Percentiles rank a stretch among this genome's conserved stretches.
These are phyloP conservation scores for Orthonevra nobilis DNA, from an alignment of 2,888 invertebrate species.

Conservation along the genomic window DNA sequence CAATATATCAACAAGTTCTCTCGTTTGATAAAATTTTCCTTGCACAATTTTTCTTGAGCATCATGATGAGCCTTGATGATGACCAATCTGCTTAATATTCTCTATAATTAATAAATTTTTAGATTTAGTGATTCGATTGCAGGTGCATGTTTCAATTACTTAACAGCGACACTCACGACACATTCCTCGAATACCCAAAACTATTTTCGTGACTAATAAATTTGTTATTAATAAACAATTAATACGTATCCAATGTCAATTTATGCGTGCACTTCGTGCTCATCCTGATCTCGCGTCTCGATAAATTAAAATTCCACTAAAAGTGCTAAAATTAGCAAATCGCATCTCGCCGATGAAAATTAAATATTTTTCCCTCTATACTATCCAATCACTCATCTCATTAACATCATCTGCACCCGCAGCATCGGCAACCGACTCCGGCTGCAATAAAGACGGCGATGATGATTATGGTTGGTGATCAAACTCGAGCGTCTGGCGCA, in stretches of 20 bases:
- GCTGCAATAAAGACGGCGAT: slow-evolving; percentile 1
- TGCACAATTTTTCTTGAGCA: too few relatives aligned
- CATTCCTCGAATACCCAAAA: slow-evolving; percentile 6
- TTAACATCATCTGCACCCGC: slow-evolving; percentile 39
- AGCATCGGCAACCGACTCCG: slow-evolving; percentile 1
- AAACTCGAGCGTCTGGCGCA: slow-evolving; percentile 31
- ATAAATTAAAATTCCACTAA: slow-evolving; percentile 55
- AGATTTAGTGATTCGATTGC: too few relatives aligned
- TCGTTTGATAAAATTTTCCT: too few relatives aligned
- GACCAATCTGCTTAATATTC: too few relatives aligned
- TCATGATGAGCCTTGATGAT: too few relatives aligned
- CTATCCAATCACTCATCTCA: slow-evolving; percentile 58
- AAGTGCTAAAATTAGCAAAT: slow-evolving; percentile 54
- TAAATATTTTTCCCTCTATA: slow-evolving; percentile 44
- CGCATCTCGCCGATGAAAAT: slow-evolving; percentile 57
- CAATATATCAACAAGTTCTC: too few relatives aligned
- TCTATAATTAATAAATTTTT: too few relatives aligned
- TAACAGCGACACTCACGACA: background rate
- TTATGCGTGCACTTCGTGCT: slow-evolving; percentile 17
- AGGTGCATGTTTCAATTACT: background rate
- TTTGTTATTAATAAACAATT: slow-evolving; percentile 50
- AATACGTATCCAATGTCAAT: slow-evolving; percentile 46
- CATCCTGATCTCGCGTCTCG: slow-evolving; percentile 20
- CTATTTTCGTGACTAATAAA: slow-evolving; percentile 44
- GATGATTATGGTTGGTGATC: slow-evolving; percentile 16